These are phyloP conservation scores for Exephanes ischioxanthus DNA, from an alignment of 2,888 invertebrate genomes.

Conservation along the genomic window DNA sequence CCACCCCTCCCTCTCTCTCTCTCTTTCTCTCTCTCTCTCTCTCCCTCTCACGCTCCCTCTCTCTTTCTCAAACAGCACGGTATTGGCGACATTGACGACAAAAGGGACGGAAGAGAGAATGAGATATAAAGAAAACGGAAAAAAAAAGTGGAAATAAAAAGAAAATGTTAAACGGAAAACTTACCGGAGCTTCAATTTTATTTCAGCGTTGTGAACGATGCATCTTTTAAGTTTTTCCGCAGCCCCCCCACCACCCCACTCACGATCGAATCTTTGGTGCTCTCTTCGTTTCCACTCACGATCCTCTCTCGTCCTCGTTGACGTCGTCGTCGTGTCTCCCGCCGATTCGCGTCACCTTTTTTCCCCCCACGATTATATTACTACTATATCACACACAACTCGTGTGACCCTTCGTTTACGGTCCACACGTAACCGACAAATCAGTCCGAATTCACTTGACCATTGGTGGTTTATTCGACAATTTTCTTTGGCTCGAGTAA, in stretches of 20 bases:
- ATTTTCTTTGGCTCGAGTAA: background rate
- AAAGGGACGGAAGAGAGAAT: background rate
- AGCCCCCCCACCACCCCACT: constrained; percentile 34
- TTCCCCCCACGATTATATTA: constrained; percentile 12
- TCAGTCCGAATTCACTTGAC: background rate
- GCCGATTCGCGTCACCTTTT: constrained; percentile 65
- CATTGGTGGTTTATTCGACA: background rate
- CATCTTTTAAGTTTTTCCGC: constrained; percentile 52
- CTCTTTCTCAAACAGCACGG: background rate
- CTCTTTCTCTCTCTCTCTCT: background rate
- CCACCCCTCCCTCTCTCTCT: background rate
- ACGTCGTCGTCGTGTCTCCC: constrained; percentile 40
- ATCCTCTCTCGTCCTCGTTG: constrained; percentile 19
- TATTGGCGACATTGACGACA: background rate
- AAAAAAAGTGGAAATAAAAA: constrained; percentile 11
- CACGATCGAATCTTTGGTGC: constrained; percentile 39
- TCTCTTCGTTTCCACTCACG: constrained; percentile 25
- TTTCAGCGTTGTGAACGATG: constrained; percentile 63
- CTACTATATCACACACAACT: constrained; percentile 23
- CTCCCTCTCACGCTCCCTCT: background rate
- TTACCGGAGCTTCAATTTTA: constrained; percentile 67
- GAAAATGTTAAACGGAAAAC: constrained; percentile 40
- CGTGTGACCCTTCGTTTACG: constrained; percentile 34
- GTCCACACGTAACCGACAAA: constrained; percentile 26
- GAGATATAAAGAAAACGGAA: background rate